A percentile compares a stretch with the other conserved stretches of the same genome.
phyloP scores from a whole-genome alignment of 2,113 vertebrate genomes.

The Trematomus loennbergii region DNA sequence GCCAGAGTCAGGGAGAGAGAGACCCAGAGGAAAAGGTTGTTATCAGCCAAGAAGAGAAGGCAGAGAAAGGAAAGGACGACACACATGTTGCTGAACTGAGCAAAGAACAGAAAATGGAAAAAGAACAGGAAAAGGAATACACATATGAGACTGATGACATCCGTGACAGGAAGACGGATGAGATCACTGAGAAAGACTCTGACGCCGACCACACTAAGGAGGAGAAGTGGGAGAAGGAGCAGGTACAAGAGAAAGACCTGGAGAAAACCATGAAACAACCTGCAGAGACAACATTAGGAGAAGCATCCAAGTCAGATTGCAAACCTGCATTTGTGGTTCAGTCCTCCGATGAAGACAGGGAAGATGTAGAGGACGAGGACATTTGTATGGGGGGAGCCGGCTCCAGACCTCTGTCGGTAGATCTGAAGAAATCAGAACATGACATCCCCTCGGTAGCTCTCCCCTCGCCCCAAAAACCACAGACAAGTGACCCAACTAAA shows the following conservation, averaged over 20 bases:
- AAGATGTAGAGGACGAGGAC: constrained; percentile 75
- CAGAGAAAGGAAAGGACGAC: constrained; percentile 77
- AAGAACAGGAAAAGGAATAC: constrained; percentile 77
- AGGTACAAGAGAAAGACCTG: constrained; percentile 74
- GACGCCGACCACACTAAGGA: constrained; percentile 67
- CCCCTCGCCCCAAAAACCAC: constrained; percentile 18
- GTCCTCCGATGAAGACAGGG: constrained; percentile 82
- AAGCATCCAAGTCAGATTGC: constrained; percentile 51
- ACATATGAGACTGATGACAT: constrained; percentile 60
- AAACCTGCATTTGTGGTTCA: constrained; percentile 73
- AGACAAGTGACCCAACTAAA: constrained; percentile 51
- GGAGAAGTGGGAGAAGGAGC: constrained; percentile 79
- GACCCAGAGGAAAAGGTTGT: constrained; percentile 24
- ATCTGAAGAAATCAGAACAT: constrained; percentile 70
- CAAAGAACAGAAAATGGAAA: constrained; percentile 81
- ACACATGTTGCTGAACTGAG: constrained; percentile 74
- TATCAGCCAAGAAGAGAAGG: constrained; percentile 52
- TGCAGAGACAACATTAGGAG: constrained; percentile 27
- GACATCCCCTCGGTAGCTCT: constrained; percentile 57
- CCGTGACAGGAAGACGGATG: constrained; percentile 30
- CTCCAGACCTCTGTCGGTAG: constrained; percentile 75
- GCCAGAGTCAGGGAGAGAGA: constrained; percentile 28
- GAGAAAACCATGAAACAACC: constrained; percentile 64
- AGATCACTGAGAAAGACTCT: constrained; percentile 48
- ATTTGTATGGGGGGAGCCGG: constrained; percentile 78